Conservation (phyloP, 2,113 vertebrate genomes). For the Baryphthengus martii region DNA sequence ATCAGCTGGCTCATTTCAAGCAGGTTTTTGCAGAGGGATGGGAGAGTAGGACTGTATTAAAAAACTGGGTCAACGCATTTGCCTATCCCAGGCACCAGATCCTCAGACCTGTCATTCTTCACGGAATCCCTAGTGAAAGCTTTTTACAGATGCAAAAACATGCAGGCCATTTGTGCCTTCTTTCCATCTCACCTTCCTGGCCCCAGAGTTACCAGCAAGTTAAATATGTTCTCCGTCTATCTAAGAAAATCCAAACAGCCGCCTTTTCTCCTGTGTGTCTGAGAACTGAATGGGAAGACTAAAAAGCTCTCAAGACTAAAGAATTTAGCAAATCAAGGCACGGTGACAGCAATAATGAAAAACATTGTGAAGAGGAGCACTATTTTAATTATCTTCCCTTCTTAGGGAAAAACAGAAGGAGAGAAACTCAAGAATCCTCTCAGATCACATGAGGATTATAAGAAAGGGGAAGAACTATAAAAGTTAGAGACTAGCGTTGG, state of each 20-base stretch:
- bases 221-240: not conserved
- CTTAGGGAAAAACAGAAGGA: not conserved
- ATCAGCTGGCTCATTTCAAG: constrained; percentile 36
- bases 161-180: not conserved
- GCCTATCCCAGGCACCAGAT: not conserved
- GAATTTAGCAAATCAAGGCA: not conserved
- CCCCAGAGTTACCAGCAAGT: not conserved
- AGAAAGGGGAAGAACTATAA: not conserved
- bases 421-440: not conserved
- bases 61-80: not conserved
- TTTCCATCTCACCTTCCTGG: not conserved
- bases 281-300: not conserved
- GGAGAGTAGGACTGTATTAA: not conserved
- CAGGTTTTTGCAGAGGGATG: not conserved
- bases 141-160: not conserved
- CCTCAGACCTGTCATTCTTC: not conserved
- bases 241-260: not conserved
- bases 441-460: not conserved
- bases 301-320: not conserved
- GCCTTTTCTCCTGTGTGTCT: not conserved
- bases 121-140: not conserved
- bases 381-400: not conserved
- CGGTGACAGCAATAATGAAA: not conserved
- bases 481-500: not conserved
- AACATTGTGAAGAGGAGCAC: not conserved